Base-by-base conservation (phyloP, 2,888 invertebrate species). In the Cantharis rustica region DNA sequence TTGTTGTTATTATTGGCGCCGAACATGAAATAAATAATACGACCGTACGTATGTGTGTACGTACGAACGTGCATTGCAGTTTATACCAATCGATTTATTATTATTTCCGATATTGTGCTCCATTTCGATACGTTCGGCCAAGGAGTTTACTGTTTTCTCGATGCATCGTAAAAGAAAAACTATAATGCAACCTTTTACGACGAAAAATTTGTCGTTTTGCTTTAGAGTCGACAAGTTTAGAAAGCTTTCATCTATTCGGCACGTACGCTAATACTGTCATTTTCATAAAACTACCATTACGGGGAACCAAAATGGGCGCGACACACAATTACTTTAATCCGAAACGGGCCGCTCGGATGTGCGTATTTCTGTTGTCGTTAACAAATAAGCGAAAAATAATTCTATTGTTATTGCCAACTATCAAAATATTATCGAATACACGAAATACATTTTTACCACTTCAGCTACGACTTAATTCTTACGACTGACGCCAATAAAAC, bases 1-100 rank as follows among this genome's bases (percentile, higher is more conserved):
- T 71, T 72, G 72, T 72, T 72, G 47, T 75, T 77, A 69, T 66
- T 66, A 66, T 66, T 66, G 64, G 20, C 64, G 64, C 64, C 64
- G 64, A 20, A 63, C 16, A 17, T 63, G 16, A 17, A 63, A 63
- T 63, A 63, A 63, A 20, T 16, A 47, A n/a, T 13, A 31, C n/a
- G n/a, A 31, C 5, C n/a, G n/a, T 23, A 23, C 23, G 23, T 23
- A 23, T 9, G 23, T 7, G n/a, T n/a, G 5, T 23, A 23, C 23
- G 23, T 7, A 47, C 47, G 5, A n/a, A 47, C 47, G 47, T 47
- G n/a, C 47, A 47, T n/a, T 47, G 47, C 47, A 47, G 15, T 23
- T 66, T 66, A 20, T n/a, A 20, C 9, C 23, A n/a, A 66, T 66
- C 16, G 20, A 66, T 66, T 66, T 66, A 66, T 23, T n/a, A 17